Evolutionary conservation across 2,888 invertebrate species (phyloP), one percentile per base, ranked within the genome.

Genomic region (Dryobotodes eremita): DNA sequence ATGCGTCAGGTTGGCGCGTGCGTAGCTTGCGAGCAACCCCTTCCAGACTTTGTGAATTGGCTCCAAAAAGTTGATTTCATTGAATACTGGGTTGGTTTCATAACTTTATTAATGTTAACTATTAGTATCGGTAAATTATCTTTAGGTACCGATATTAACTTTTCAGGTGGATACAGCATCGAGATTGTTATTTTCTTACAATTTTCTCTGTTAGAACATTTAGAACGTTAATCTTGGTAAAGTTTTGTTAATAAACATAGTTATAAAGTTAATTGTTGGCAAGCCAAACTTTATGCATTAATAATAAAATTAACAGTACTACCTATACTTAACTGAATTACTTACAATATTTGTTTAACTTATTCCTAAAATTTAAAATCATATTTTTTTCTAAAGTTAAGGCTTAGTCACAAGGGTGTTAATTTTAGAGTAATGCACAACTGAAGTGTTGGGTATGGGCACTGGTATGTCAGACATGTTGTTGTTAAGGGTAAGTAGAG

Each of bases 401-500:
- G 91, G 89, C 61, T 88, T 78, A 66, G 90, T 87, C 26, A 95
- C 86, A 57, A 96, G 84, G 4, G 96, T 95, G 80, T 94, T 95
- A 5, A 96, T 90, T 90, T 95, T 95, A 64, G 95, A 93, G 73
- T 96, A 96, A 85, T 94, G 94, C 1, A 96, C 93, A 11, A 96
- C 89, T 1, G 96, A 95, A n/a, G 95, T 94, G 76, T 96, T 96
- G 0, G 96, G 96, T 85, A 96, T 95, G 0, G 96, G 96, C 1
- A 96, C 94, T 0, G 96, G 96, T 77, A 96, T 94, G 11, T 92
- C 87, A 1, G 95, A 93, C 26, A 95, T 82, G 77, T 95, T 96
- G 66, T 93, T 94, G 83, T 96, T 95, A 0, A 96, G 87, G 4
- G 93, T 88, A 2, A 96, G 85, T 0, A 96, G 90, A 0, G 95